Conservation (phyloP, 1,140 invertebrate genomes). For the Drosophila oshimai region DNA sequence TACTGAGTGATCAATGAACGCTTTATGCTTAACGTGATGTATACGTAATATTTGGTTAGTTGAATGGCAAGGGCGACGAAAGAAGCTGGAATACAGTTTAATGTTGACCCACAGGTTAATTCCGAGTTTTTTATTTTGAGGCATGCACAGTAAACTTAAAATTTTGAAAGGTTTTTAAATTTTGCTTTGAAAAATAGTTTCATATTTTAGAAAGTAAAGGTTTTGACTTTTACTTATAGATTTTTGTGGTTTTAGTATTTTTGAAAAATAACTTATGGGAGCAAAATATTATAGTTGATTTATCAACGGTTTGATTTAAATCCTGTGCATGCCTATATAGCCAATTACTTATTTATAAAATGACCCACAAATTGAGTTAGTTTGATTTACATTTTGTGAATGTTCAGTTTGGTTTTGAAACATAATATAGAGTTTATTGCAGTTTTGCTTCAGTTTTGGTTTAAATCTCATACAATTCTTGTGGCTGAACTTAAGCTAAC, state of each 20-base stretch:
- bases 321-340: background rate
- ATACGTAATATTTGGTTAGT: conserved; percentile 39
- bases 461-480: conserved; percentile 59
- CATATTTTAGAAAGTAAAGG: no score
- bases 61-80: conserved; percentile 21
- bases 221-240: no score
- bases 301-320: background rate
- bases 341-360: background rate
- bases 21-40: conserved; percentile 32
- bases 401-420: conserved; percentile 42
- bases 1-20: conserved; percentile 17
- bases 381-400: conserved; percentile 32
- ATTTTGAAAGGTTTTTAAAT: background rate
- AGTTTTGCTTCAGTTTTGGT: conserved; percentile 51
- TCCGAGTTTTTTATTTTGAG: background rate
- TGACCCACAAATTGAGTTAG: conserved; percentile 40
- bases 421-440: conserved; percentile 64
- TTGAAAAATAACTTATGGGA: no score
- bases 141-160: conserved; percentile 4
- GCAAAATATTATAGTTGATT: no score
- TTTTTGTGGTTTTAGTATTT: no score
- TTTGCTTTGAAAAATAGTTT: background rate
- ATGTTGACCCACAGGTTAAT: conserved; percentile 15
- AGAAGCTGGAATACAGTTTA: conserved; percentile 28
- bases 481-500: conserved; percentile 60